These are phyloP conservation scores for Papilio dardanus DNA, from an alignment of 1,140 invertebrate species.

Conservation along the genomic window DNA sequence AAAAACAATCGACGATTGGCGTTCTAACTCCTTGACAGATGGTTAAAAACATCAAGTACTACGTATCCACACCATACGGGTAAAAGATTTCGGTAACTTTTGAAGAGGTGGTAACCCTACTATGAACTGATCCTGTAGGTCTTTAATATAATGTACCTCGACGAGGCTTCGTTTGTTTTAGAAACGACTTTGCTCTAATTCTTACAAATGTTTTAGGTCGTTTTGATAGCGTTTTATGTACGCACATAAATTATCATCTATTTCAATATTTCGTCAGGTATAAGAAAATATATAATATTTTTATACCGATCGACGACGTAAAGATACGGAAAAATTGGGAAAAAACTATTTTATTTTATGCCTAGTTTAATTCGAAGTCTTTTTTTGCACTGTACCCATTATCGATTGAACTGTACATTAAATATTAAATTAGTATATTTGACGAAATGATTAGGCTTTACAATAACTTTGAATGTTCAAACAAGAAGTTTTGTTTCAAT, in stretches of 20 bases:
- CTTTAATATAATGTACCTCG: conserved; percentile 26
- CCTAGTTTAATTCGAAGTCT: no score
- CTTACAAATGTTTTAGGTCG: neutral
- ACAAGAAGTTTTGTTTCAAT: conserved; percentile 6
- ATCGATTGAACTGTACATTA: no score
- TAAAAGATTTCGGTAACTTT: neutral
- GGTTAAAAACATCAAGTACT: neutral
- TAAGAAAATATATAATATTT: neutral
- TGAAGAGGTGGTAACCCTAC: neutral
- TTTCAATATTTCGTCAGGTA: neutral
- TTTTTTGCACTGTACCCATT: no score
- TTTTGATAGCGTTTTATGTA: neutral
- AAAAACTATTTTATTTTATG: no score
- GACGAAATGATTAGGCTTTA: neutral
- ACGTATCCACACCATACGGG: neutral
- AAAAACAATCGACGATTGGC: neutral
- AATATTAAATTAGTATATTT: no score
- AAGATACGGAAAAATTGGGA: neutral
- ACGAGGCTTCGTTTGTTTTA: conserved; percentile 6
- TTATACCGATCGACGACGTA: neutral
- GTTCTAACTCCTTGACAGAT: neutral
- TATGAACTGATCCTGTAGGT: conserved; percentile 28
- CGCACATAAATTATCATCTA: neutral
- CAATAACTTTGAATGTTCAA: neutral
- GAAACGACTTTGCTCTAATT: neutral